Conservation (phyloP, 35 echinoderm and acorn worm species). For the Anneissia japonica region DNA sequence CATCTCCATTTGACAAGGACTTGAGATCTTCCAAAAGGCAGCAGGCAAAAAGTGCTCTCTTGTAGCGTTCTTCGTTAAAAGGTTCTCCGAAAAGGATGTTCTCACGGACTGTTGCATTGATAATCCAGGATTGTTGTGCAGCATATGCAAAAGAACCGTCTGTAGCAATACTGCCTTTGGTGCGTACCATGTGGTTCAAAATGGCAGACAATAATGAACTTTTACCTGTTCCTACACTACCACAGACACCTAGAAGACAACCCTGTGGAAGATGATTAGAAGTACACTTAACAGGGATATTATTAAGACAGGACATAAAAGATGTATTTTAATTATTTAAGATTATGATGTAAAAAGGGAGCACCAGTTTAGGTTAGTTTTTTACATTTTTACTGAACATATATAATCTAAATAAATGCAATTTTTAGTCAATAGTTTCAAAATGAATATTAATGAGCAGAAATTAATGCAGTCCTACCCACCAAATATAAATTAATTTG, state of each 20-base stretch:
- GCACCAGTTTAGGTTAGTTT: too few species aligned
- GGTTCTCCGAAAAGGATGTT: slow-evolving; percentile 1
- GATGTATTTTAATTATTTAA: too few species aligned
- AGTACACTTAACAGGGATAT: too few species aligned
- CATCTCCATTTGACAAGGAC: background rate
- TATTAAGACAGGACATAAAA: too few species aligned
- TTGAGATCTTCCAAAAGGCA: background rate
- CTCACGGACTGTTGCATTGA: slow-evolving; percentile 1
- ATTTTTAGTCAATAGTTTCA: too few species aligned
- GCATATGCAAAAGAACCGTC: background rate
- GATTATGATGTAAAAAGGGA: too few species aligned
- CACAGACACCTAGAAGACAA: slow-evolving; percentile 2
- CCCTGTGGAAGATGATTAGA: too few species aligned
- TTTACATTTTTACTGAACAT: too few species aligned
- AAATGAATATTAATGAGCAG: too few species aligned
- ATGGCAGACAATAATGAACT: background rate
- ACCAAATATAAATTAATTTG: too few species aligned
- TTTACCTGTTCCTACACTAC: slow-evolving; percentile 2
- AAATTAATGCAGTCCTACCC: too few species aligned
- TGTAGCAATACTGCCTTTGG: background rate
- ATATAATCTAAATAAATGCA: too few species aligned
- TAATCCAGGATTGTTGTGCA: slow-evolving; percentile 5
- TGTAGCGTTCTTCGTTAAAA: background rate
- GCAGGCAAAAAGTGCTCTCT: background rate
- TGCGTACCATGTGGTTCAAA: slow-evolving; percentile 11